Percentiles rank a stretch among this genome's conserved stretches.
Conservation (phyloP, 2,797 vertebrate species). For the Hephaestus fuliginosus region DNA sequence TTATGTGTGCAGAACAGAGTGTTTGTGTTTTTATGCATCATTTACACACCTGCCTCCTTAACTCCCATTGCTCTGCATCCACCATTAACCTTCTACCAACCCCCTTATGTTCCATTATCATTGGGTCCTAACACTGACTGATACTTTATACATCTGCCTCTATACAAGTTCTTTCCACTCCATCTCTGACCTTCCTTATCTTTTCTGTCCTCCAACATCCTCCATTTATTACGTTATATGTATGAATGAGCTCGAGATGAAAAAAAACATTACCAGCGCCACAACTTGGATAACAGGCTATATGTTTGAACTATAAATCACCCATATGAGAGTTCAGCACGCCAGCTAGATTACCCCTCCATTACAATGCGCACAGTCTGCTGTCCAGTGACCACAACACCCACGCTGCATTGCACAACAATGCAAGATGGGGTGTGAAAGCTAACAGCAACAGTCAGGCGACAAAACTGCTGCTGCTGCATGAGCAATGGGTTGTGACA, state of each 20-base stretch:
- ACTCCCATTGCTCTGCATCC: not conserved
- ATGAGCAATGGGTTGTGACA: slow-evolving; percentile 64
- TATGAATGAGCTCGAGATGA: too few relatives aligned
- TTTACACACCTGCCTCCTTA: not conserved
- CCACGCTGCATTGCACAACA: slow-evolving; percentile 70
- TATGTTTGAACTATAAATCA: not conserved
- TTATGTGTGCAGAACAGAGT: not conserved
- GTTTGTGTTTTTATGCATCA: not conserved
- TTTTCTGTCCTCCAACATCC: too few relatives aligned
- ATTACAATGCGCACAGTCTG: slow-evolving; percentile 36
- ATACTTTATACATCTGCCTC: not conserved
- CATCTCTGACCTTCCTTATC: too few relatives aligned
- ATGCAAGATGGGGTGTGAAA: slow-evolving; percentile 75
- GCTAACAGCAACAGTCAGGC: slow-evolving; percentile 47
- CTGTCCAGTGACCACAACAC: slow-evolving; percentile 63
- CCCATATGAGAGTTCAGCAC: not conserved
- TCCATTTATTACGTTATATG: too few relatives aligned
- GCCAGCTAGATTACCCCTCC: not conserved
- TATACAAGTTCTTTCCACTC: too few relatives aligned
- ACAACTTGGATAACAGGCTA: too few relatives aligned
- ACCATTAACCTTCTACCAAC: not conserved
- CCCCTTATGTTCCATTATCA: slow-evolving; percentile 2
- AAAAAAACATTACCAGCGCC: too few relatives aligned
- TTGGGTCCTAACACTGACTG: not conserved
- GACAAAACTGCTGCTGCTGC: slow-evolving; percentile 40